These are phyloP conservation scores for Halisarca cf. caerulea DNA, from an alignment of 37 sponge, comb jelly and placozoan genomes.

Conservation along the genomic window DNA sequence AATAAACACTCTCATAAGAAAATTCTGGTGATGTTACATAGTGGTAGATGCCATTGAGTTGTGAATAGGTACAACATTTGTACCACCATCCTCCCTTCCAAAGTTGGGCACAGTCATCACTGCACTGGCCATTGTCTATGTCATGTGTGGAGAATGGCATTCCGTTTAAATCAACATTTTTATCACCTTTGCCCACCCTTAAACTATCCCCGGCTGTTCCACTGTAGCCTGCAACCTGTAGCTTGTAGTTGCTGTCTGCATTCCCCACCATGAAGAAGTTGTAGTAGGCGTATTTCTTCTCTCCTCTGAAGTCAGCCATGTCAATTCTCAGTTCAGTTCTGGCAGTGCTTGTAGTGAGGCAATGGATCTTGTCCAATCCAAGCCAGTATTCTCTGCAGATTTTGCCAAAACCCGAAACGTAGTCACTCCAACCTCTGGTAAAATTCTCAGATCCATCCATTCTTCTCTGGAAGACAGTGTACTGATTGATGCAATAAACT, in stretches of 20 bases:
- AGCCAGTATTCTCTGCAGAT: constrained; percentile 25
- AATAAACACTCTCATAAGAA: too few relatives aligned
- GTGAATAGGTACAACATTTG: not conserved
- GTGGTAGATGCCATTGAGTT: not conserved
- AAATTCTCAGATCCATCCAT: constrained; percentile 40
- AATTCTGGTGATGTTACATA: too few relatives aligned
- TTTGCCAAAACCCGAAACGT: constrained; percentile 28
- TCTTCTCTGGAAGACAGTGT: constrained; percentile 35
- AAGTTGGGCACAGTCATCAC: not conserved
- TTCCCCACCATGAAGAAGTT: constrained; percentile 26
- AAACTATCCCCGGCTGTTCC: not conserved
- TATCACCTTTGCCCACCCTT: not conserved
- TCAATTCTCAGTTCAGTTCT: constrained; percentile 6
- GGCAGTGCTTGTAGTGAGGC: constrained; percentile 22
- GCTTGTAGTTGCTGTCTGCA: constrained; percentile 1
- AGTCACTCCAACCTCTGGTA: constrained; percentile 18
- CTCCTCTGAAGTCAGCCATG: constrained; percentile 17
- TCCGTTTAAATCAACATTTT: not conserved
- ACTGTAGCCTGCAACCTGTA: constrained; percentile 11
- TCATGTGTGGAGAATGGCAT: constrained; percentile 26
- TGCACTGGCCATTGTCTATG: constrained; percentile 33
- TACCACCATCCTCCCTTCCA: constrained; percentile 46
- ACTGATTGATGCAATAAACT: constrained; percentile 22
- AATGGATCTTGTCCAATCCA: constrained; percentile 24
- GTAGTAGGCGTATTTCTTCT: constrained; percentile 22